Base-by-base conservation (phyloP, 2,113 vertebrate species). In the Macrotus californicus region DNA sequence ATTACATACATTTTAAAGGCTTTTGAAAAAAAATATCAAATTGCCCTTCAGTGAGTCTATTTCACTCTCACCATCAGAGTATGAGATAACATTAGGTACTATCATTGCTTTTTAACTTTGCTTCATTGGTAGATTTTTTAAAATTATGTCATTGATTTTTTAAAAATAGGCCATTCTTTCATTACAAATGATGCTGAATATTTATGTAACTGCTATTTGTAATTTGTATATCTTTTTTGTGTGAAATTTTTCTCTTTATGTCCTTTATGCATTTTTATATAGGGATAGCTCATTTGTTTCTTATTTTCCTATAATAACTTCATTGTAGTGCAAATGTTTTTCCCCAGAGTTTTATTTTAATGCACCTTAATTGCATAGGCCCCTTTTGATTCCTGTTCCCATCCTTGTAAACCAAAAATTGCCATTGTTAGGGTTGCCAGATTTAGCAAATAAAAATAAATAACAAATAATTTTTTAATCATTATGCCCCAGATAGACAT, bases 381-480 rank as follows among this genome's bases (percentile, higher is more conserved):
- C 29, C 66, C 21, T 67, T n/a, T 67, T 50, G 56, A 15, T 48
- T 6, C 29, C 75, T 81, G 13, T 56, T 87, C 0, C 1, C 59
- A 61, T 81, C 11, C 6, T 67, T 81, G 12, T 73, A 87, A 90
- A 52, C 59, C 48, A 82, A 69, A 31, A n/a, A 31, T 76, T 7
- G 16, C 61, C 46, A 80, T 36, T 54, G 36, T 52, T 22, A 91
- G 6, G 31, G 34, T 66, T 41, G 39, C 36, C 43, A 85, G 73
- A 89, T 56, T 95, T 93, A 73, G 54, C 24, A 84, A 84, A 89
- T 85, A 93, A 93, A 93, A 89, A 72, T 70, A 89, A 69, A 72
- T 14, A 43, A 39, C 19, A 66, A 64, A 66, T 36, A 64, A 14
- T 67, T 67, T 6, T 61, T 70, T 61, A 79, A 79, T 84, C 89